These are phyloP conservation scores for Lasioglossum oenotherae DNA, from an alignment of 2,888 invertebrate species.

Conservation along the genomic window DNA sequence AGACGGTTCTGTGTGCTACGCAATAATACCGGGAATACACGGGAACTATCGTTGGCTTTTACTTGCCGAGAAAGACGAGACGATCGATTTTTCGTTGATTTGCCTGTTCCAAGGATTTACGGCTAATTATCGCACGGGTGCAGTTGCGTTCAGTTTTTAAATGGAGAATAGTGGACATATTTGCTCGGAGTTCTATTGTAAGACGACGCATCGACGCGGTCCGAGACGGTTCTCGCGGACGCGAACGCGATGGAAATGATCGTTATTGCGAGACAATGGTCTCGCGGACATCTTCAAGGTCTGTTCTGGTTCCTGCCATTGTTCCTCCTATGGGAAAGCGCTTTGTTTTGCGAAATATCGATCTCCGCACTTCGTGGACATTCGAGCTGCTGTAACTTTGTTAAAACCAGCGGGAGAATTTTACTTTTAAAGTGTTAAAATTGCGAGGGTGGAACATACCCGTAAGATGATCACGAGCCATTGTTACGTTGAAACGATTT, in stretches of 20 bases:
- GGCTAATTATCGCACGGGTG: neutral
- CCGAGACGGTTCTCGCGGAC: slow-evolving; percentile 45
- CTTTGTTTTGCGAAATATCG: neutral
- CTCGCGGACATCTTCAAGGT: neutral
- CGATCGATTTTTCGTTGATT: neutral
- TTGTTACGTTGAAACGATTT: neutral
- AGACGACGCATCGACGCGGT: slow-evolving; percentile 73
- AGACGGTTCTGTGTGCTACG: neutral
- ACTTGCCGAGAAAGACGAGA: neutral
- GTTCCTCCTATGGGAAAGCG: neutral
- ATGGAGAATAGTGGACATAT: neutral
- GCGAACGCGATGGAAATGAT: slow-evolving; percentile 50
- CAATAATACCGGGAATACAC: neutral
- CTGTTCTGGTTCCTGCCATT: neutral
- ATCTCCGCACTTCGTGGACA: neutral
- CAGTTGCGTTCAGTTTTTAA: neutral
- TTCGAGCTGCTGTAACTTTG: neutral
- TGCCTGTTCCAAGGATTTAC: neutral
- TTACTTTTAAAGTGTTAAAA: neutral
- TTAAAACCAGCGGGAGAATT: neutral
- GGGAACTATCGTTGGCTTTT: neutral
- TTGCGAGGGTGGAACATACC: neutral
- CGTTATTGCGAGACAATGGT: neutral
- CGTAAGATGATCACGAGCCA: neutral
- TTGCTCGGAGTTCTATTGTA: slow-evolving; percentile 57